These are phyloP conservation scores for Ranitomeya imitator DNA, from an alignment of 2,113 vertebrate species.

Conservation along the genomic window DNA sequence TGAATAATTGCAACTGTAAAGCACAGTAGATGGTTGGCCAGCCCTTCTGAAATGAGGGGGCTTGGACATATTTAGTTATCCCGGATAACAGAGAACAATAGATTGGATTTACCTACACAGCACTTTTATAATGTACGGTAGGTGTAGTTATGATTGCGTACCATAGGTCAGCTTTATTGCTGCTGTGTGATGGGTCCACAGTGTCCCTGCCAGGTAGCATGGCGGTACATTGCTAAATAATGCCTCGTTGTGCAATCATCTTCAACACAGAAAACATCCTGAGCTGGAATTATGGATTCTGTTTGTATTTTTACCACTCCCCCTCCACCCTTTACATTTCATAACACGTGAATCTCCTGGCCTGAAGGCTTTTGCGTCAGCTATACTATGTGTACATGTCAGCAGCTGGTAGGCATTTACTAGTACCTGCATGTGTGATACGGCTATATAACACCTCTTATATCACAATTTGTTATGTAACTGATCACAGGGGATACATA, in stretches of 20 bases:
- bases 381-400: not conserved
- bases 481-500: not conserved
- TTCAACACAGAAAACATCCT: not conserved
- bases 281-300: not conserved
- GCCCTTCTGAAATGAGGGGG: too few relatives aligned
- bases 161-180: not conserved
- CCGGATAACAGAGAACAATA: not conserved
- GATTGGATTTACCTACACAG: not conserved
- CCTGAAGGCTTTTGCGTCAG: not conserved
- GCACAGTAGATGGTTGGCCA: too few relatives aligned
- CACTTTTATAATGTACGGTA: not conserved
- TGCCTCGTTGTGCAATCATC: not conserved
- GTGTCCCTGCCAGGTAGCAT: not conserved
- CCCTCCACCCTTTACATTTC: not conserved
- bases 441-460: not conserved
- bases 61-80: too few relatives aligned
- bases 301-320: not conserved
- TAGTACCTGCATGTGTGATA: not conserved
- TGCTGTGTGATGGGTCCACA: not conserved
- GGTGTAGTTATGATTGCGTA: not conserved
- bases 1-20: too few relatives aligned
- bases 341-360: not conserved
- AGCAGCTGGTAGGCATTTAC: not conserved
- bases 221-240: not conserved
- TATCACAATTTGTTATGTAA: not conserved